Evolutionary conservation across 2,113 vertebrate species (phyloP).

Genomic region (Etheostoma spectabile): DNA sequence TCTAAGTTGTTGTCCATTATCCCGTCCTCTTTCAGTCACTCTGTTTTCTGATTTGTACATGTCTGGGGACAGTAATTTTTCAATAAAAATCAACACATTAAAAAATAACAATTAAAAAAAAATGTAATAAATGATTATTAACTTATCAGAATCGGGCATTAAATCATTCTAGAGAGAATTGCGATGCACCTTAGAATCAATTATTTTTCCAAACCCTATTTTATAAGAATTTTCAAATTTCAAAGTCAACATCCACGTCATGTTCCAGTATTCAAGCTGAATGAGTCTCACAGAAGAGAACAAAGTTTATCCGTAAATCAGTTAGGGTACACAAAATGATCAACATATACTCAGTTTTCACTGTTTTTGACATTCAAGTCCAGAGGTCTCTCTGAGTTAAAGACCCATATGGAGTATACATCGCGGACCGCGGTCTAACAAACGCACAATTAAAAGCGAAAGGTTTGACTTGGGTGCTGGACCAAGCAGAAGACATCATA

Average conservation of each 20-base stretch:
- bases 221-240: background rate
- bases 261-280: background rate
- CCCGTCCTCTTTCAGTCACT: too few species aligned
- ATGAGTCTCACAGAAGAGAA: background rate
- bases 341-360: background rate
- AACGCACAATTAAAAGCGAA: background rate
- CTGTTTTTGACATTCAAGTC: background rate
- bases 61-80: too few species aligned
- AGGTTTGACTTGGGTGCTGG: background rate
- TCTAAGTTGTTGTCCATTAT: too few species aligned
- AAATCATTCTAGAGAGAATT: too few species aligned
- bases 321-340: background rate
- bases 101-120: too few species aligned
- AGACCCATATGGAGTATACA: background rate
- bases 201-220: too few species aligned
- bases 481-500: background rate
- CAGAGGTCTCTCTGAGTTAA: background rate
- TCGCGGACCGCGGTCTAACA: background rate
- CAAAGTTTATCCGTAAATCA: background rate
- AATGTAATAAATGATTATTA: too few species aligned
- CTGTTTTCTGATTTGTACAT: too few species aligned
- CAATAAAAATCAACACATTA: too few species aligned
- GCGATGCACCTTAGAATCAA: too few species aligned
- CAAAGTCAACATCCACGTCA: background rate
- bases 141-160: too few species aligned